phyloP scores from a whole-genome alignment of 2,113 vertebrate species.

The Pomatorhinus ruficollis region DNA sequence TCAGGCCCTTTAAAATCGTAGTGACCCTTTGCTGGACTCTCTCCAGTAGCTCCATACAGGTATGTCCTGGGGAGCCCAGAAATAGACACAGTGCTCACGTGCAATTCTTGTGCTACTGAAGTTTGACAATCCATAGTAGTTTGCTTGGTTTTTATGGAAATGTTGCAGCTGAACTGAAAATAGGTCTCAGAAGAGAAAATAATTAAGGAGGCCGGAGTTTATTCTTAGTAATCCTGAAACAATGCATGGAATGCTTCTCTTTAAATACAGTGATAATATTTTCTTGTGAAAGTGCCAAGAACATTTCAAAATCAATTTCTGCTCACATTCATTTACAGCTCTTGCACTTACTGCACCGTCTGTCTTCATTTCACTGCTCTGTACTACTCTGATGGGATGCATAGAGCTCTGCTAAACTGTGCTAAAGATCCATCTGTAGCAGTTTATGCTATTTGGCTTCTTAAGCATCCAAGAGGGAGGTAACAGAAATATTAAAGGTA shows the following conservation, averaged over 20 bases:
- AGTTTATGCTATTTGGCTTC: neutral
- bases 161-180: neutral
- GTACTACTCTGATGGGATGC: constrained; percentile 32
- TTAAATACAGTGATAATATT: constrained; percentile 26
- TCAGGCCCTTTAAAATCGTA: neutral
- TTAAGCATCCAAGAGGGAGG: neutral
- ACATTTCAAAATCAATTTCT: constrained; percentile 58
- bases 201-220: neutral
- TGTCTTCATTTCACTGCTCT: constrained; percentile 31
- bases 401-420: constrained; percentile 12
- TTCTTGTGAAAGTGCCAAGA: constrained; percentile 48
- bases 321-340: constrained; percentile 34
- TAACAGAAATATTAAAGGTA: neutral
- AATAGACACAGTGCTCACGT: neutral
- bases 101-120: neutral
- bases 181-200: constrained; percentile 43
- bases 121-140: neutral
- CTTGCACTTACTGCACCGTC: constrained; percentile 15
- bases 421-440: neutral
- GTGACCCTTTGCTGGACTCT: neutral
- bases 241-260: neutral
- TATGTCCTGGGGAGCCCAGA: neutral
- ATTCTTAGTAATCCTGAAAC: neutral
- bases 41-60: neutral
- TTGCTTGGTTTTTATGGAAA: neutral